Evolutionary conservation across 2,113 vertebrate species (phyloP).

Genomic region (Suricata suricatta): DNA sequence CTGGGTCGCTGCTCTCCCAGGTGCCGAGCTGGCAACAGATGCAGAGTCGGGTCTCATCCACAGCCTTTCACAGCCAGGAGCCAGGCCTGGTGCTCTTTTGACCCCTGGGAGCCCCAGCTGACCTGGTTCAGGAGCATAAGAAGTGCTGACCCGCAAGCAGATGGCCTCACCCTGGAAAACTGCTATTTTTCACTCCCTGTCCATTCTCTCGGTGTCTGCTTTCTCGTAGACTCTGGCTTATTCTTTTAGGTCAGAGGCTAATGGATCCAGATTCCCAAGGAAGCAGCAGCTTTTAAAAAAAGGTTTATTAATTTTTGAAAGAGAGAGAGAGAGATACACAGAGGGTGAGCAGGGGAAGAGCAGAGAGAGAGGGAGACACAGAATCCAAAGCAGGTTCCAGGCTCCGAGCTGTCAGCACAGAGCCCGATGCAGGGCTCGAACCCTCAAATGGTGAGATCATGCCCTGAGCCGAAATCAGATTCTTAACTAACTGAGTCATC

Average conservation of each 20-base stretch:
- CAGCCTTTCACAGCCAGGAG: not conserved
- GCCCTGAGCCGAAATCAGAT: too few relatives aligned
- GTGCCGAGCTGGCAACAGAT: not conserved
- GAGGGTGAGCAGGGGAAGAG: too few relatives aligned
- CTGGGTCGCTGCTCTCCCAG: not conserved
- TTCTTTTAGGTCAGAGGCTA: not conserved
- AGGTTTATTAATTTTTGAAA: too few relatives aligned
- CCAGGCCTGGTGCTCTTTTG: not conserved
- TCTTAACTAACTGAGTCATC: too few relatives aligned
- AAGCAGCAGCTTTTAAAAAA: too few relatives aligned
- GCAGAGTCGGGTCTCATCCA: accelerated
- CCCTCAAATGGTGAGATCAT: too few relatives aligned
- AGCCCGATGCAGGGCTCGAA: too few relatives aligned
- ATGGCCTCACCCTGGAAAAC: not conserved
- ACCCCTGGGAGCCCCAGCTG: not conserved
- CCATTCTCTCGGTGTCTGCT: not conserved
- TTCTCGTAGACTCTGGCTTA: not conserved
- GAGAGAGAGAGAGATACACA: too few relatives aligned
- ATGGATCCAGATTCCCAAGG: not conserved
- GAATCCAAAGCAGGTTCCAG: too few relatives aligned
- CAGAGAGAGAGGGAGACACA: too few relatives aligned
- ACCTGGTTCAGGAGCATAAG: not conserved
- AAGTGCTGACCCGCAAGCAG: not conserved
- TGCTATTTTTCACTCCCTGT: not conserved
- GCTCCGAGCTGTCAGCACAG: too few relatives aligned